Conservation (phyloP, 2,888 invertebrate species). For the Busseola fusca region DNA sequence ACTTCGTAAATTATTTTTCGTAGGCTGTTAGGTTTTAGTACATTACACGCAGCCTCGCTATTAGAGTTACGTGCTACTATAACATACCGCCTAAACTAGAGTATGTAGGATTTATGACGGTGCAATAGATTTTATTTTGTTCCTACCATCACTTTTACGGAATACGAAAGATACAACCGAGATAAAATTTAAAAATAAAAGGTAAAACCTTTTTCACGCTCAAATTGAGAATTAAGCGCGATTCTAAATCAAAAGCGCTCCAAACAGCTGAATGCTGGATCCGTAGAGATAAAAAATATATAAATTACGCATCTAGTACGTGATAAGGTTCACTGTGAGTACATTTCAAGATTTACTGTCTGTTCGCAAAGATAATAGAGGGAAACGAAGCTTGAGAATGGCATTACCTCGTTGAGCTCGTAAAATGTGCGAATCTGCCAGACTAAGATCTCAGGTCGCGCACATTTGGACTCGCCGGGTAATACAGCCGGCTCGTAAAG, state of each 20-base stretch:
- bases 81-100: constrained; percentile 37
- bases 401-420: constrained; percentile 71
- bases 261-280: constrained; percentile 44
- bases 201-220: constrained; percentile 29
- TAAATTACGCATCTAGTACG: constrained; percentile 63
- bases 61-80: constrained; percentile 29
- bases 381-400: constrained; percentile 72
- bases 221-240: constrained; percentile 45
- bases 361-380: constrained; percentile 74
- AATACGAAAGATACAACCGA: constrained; percentile 28
- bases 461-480: constrained; percentile 67
- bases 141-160: constrained; percentile 17
- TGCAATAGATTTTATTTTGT: constrained; percentile 39
- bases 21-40: constrained; percentile 41
- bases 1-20: constrained; percentile 50
- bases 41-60: constrained; percentile 27
- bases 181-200: constrained; percentile 45
- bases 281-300: constrained; percentile 53
- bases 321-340: constrained; percentile 67
- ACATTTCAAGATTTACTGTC: constrained; percentile 68
- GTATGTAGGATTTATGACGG: constrained; percentile 23
- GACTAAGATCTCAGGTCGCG: constrained; percentile 66
- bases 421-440: constrained; percentile 70
- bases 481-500: constrained; percentile 64
- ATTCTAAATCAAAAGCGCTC: constrained; percentile 49